Evolutionary conservation across 2,888 invertebrate genomes (phyloP), one percentile per base, ranked within the genome.

Genomic region (Pachymerium ferrugineum): DNA sequence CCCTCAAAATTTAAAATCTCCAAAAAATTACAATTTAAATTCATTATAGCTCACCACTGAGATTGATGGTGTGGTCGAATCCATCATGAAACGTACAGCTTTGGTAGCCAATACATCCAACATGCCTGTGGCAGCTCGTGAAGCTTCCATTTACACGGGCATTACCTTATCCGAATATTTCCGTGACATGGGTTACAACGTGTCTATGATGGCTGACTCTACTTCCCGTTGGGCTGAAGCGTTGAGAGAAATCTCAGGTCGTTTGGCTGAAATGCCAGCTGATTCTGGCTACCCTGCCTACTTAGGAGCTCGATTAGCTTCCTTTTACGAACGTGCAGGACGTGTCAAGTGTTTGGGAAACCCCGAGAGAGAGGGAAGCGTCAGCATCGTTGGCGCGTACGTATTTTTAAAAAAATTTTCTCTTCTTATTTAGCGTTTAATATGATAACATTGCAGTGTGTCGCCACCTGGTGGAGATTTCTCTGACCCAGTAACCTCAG

Each of bases 151-250:
- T 83, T 99, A 99, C 85, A 99, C 99, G 76, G 96, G 86, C 83
- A 99, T 99, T 85, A 99, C 99, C 0, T 87, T 99, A n/a, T 97
- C 98, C 29, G 99, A 99, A 85, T 99, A 99, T 86, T 99, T 97
- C 92, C 84, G 87, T 80, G 87, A 87, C 85, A 97, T 97, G 99
- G 99, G 99, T 82, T 97, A 97, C 89, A 94, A 99, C 84, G 99
- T 99, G 68, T 96, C 98, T 79, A 99, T 99, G 99, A 99, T 99
- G 99, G 99, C 99, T 77, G 99, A 99, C 86, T 99, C 98, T 30
- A 99, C 99, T 22, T 99, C 98, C 14, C 94, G 99, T 86, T 99
- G 99, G 99, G 99, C 99, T 76, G 99, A 99, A 85, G 99, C 99
- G 79, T 88, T 99, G 84, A 90, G 99, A 86, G 99, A 99, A 89